Evolutionary conservation across 2,113 vertebrate species (phyloP), one percentile per base, ranked within the genome.

Genomic region (Dissostichus mawsoni): DNA sequence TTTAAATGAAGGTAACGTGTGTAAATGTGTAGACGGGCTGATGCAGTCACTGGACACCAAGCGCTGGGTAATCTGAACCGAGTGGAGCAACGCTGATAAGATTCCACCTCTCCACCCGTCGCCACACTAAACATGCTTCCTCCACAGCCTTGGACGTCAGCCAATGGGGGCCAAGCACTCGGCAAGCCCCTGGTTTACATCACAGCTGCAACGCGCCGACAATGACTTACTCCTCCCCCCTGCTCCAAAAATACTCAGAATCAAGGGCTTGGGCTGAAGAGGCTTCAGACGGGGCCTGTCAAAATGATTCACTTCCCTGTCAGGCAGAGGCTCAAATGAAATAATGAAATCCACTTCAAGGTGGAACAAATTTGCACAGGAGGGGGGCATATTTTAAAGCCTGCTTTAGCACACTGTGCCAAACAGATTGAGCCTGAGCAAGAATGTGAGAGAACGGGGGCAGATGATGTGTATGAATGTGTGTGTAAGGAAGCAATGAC

Each of bases 281-380:
- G 87, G 80, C 91, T 94, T 93, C 92, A 94, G 92, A 94, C 89
- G 76, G 89, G 76, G 89, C 84, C 93, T 94, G 93, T 95, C 94
- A 95, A 93, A 93, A 92, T 94, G 93, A 95, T 95, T 95, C 95
- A 95, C 93, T 94, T 92, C 92, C 92, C 92, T 94, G 94, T 94
- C 94, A 95, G 92, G 79, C 89, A 13, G 78, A 79, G 76, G 82
- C 92, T 89, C 92, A 93, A 93, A 94, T 94, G 89, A 95, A 95
- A 94, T 94, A 94, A 95, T 94, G 93, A 95, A 95, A 94, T 94
- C 93, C 90, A 94, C 91, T 94, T 94, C 92, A 93, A 94, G 95
- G 92, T 93, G 94, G 93, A 95, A 95, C 92, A 93, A 93, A 95
- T 95, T 92, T 93, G 90, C 87, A 91, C 92, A 88, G 90, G 87